phyloP scores from a whole-genome alignment of 2,113 vertebrate species.

The Trinectes maculatus region DNA sequence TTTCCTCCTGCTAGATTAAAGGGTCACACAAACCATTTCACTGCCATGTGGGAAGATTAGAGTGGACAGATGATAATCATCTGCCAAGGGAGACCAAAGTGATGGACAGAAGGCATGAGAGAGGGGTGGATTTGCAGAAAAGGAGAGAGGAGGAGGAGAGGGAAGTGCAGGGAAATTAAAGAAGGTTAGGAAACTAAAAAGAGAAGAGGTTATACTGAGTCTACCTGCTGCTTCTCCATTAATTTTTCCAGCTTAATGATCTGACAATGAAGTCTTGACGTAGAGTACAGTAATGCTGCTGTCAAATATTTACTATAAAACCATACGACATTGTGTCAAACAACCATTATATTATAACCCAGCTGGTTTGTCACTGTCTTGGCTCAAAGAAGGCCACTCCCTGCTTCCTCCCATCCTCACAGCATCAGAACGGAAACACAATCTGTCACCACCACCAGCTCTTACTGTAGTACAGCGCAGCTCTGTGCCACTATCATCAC shows the following conservation, averaged over 20 bases:
- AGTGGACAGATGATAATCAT: conserved; percentile 56
- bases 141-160: background rate
- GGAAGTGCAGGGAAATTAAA: background rate
- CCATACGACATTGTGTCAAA: conserved; percentile 2
- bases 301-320: background rate
- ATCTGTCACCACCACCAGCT: conserved; percentile 66
- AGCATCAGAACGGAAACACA: conserved; percentile 62
- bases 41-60: conserved; percentile 38
- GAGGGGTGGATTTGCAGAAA: conserved; percentile 20
- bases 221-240: conserved; percentile 38
- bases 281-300: background rate
- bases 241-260: conserved; percentile 26
- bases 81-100: conserved; percentile 30
- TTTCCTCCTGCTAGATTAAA: conserved; percentile 24
- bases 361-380: conserved; percentile 54
- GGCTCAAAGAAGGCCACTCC: conserved; percentile 40
- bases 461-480: conserved; percentile 37
- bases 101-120: conserved; percentile 27
- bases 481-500: conserved; percentile 16
- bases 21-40: conserved; percentile 13
- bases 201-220: conserved; percentile 20
- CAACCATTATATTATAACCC: conserved; percentile 40
- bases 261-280: conserved; percentile 8
- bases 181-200: background rate
- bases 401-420: conserved; percentile 42